Base-by-base conservation (phyloP, 2,797 vertebrate genomes). In the Spheniscus humboldti region DNA sequence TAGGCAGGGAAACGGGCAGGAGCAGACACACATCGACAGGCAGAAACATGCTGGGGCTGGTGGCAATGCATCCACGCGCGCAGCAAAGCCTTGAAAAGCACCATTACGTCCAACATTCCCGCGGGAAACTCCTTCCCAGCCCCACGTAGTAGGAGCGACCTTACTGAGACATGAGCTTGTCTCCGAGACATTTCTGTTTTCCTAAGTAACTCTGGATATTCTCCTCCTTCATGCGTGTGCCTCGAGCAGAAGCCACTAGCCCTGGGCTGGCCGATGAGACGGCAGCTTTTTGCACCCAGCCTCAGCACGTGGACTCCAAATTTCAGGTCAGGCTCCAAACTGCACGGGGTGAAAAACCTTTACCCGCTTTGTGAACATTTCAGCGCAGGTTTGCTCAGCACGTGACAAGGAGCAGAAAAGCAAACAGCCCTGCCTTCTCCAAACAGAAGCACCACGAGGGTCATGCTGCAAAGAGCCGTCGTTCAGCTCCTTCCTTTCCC, bases 301-400 rank as follows among this genome's bases (percentile, higher is more conserved):
- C 28, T 45, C 6, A 11, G 56, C 37, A 7, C 16, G 4, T 4
- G 10, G 45, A 18, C 33, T 5, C 48, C 48, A 7, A 17, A 23
- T 33, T 47, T 15, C 53, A 25, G n/a, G n/a, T 53, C 43, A 57
- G 72, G 30, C 13, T 71, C 16, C 37, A 28, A 50, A 47, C 0
- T 1, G 7, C n/a, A 18, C 1, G 0, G 9, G 20, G 18, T 28
- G 37, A 22, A 50, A 53, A 60, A 30, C 8, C 20, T 48, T 11
- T 1, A 5, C 0, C 28, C 3, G 0, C 64, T 47, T n/a, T 0
- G 16, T 75, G 63, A 74, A n/a, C 2, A 0, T 37, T 77, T 28
- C 1, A 1, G 22, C 4, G 30, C 10, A 6, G 80, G 64, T 77
- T 62, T 86, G 80, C 73, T 31, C 77, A 53, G 66, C 13, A 5